Base-by-base conservation (phyloP, 2,888 invertebrate species). In the Drosophila lutescens region DNA sequence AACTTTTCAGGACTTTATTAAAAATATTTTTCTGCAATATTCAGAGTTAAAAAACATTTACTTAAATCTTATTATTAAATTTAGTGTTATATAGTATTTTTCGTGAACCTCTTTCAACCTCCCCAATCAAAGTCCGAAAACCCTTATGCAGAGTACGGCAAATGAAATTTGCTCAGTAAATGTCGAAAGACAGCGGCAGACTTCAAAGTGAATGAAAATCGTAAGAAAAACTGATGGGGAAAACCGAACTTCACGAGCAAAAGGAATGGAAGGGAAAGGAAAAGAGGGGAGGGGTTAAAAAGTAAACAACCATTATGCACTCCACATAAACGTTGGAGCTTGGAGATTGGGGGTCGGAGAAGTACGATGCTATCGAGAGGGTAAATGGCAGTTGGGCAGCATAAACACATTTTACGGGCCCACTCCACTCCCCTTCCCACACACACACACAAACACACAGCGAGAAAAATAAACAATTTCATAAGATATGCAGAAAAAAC, bases 241-340 rank as follows among this genome's bases (percentile, higher is more conserved):
- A 67, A 59, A 61, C 34, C 54, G 53, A 62, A 73, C 55, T 55
- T 63, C 13, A 50, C 47, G 15, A 13, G 46, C 50, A 10, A 30
- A 34, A 51, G 58, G 23, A 23, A 4, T 5, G 26, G 26, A 8
- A 30, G 30, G 30, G 8, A 8, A 30, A 2, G 7, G 30, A 56
- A 34, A 34, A 32, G 56, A 55, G 56, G 58, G 59, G 51, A 66
- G 66, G 73, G 80, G 80, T 80, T 79, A 76, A 88, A 73, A 85
- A 87, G 86, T 86, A 89, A 86, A 87, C 85, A 86, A 73, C 86
- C 86, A 86, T 86, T 86, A 88, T 85, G 80, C 80, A 82, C 82
- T 89, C 78, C 65, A 88, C 76, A 77, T 79, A 88, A 83, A 71
- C 69, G 85, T 20, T 75, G 51, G 47, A 36, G 32, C 20, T 57